Conservation (phyloP, 1,140 invertebrate genomes). For the Drosophila sproati region DNA sequence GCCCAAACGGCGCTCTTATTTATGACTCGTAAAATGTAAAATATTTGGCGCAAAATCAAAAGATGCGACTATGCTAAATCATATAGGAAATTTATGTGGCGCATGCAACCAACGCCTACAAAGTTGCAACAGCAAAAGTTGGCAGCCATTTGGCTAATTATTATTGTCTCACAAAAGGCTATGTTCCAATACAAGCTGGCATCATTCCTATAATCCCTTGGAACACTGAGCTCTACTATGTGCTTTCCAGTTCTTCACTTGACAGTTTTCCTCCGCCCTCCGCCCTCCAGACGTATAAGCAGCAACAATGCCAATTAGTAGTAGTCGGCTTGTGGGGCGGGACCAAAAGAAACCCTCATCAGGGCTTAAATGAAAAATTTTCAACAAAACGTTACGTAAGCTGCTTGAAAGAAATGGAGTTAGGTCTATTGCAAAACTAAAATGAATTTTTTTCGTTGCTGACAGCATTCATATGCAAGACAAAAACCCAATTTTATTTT, state of each 20-base stretch:
- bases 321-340: slow-evolving; percentile 30
- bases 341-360: slow-evolving; percentile 57
- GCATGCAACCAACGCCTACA: slow-evolving; percentile 27
- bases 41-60: slow-evolving; percentile 78
- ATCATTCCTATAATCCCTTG: slow-evolving; percentile 40
- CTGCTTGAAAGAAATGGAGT: slow-evolving; percentile 30
- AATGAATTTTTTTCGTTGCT: slow-evolving; percentile 6
- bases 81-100: slow-evolving; percentile 61
- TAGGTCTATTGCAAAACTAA: slow-evolving; percentile 46
- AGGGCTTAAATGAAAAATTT: slow-evolving; percentile 56
- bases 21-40: slow-evolving; percentile 76
- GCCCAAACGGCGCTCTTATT: slow-evolving; percentile 49
- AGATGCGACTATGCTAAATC: slow-evolving; percentile 56
- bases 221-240: slow-evolving; percentile 56
- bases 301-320: slow-evolving; percentile 76
- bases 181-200: slow-evolving; percentile 26
- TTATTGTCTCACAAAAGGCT: slow-evolving; percentile 27
- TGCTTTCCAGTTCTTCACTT: slow-evolving; percentile 25
- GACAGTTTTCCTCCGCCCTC: slow-evolving; percentile 6
- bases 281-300: slow-evolving; percentile 29
- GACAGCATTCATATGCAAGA: background rate
- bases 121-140: slow-evolving; percentile 41
- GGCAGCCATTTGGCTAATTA: slow-evolving; percentile 76
- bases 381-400: slow-evolving; percentile 67
- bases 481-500: background rate